These are phyloP conservation scores for Rapana venosa DNA, from an alignment of 2,888 invertebrate genomes.

Conservation along the genomic window DNA sequence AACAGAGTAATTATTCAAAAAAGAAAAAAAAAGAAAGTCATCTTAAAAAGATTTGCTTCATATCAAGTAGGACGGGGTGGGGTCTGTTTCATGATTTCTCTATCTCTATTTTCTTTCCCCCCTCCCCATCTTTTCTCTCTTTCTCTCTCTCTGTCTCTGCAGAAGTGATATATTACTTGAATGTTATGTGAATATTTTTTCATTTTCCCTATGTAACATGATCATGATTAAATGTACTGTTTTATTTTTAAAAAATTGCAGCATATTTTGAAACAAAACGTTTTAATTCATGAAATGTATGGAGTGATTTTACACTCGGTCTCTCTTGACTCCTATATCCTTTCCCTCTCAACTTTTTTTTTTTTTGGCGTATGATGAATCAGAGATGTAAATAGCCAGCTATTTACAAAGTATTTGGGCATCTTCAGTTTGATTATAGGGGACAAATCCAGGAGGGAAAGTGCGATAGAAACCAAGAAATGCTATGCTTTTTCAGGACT, in stretches of 20 bases:
- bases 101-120: not conserved
- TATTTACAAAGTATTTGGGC: not conserved
- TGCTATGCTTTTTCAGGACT: slow-evolving; percentile 16
- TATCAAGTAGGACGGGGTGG: slow-evolving; percentile 19
- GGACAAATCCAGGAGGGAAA: not conserved
- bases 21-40: not conserved
- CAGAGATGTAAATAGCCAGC: slow-evolving; percentile 26
- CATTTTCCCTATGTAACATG: slow-evolving; percentile 26
- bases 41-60: slow-evolving; percentile 21
- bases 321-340: not conserved
- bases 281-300: slow-evolving; percentile 26
- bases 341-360: not conserved
- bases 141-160: not conserved
- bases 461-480: not conserved
- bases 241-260: slow-evolving; percentile 14
- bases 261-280: slow-evolving; percentile 27
- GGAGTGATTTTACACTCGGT: slow-evolving; percentile 22
- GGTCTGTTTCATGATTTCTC: not conserved
- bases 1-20: not conserved
- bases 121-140: not conserved
- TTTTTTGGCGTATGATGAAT: not conserved
- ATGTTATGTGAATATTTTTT: slow-evolving; percentile 27
- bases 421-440: not conserved
- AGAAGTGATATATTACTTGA: slow-evolving; percentile 7
- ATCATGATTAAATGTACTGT: slow-evolving; percentile 28